Evolutionary conservation across 2,113 vertebrate species (phyloP), one percentile per base, ranked within the genome.

Genomic region (Tragelaphus scriptus): DNA sequence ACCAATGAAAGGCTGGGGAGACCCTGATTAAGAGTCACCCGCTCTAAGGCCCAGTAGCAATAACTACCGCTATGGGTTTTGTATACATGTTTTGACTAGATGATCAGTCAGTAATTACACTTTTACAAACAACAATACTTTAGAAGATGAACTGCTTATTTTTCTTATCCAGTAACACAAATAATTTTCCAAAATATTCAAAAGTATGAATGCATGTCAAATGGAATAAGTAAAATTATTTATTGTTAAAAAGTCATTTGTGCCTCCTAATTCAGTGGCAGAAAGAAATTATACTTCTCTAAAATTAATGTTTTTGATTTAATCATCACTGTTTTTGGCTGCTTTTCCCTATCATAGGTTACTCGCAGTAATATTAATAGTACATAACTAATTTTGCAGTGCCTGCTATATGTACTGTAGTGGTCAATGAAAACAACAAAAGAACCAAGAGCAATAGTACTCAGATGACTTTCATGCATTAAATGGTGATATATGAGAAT

Each of bases 351-450:
- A 58, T 91, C 68, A 91, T 28, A 19, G 59, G 32, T 85, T 91
- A 71, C 16, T 11, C 82, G 30, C 36, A 40, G 21, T 14, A 44
- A 75, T 25, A 75, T 44, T 77, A 88, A 88, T 6, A 90, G 51
- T 30, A 71, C 6, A 30, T 40, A 91, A 77, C 23, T 65, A 58
- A 75, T 55, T 92, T 84, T 95, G 28, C 36, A 94, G 9, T 77
- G 9, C 21, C 53, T 77, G 17, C n/a, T 79, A 40, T 7, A 91
- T 32, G 63, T n/a, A 65, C 2, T 61, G 30, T 23, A 92, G 56
- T 36, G 56, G n/a, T 79, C 79, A 95, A 79, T 79, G 44, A 96
- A 95, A 93, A 94, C 16, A n/a, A 58, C 59, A 85, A 65, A 96
- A 58, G 56, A 96, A 90, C 23, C 65, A 88, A 94, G 93, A 96